Percentiles rank a stretch among this genome's conserved stretches.
phyloP scores from a whole-genome alignment of 2,888 invertebrate genomes.

The Sphaerophoria rueppellii region DNA sequence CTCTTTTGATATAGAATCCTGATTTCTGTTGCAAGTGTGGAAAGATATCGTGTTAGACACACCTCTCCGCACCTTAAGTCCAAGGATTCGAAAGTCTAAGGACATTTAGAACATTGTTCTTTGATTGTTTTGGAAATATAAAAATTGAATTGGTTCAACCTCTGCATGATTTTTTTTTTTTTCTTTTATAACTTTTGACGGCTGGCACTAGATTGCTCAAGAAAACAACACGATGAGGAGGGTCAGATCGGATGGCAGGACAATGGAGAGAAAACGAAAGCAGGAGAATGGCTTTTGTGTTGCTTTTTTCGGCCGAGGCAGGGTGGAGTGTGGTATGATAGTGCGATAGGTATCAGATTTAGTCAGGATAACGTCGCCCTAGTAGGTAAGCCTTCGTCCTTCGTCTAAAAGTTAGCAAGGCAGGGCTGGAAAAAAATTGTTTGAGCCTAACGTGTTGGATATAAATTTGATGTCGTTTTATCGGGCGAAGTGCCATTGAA shows the following conservation, averaged over 20 bases:
- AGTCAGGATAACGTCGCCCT: not conserved
- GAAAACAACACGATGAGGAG: not conserved
- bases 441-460: conserved; percentile 70
- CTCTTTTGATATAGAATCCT: not conserved
- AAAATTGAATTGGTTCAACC: conserved; percentile 63
- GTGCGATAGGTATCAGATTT: conserved; percentile 28
- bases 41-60: conserved; percentile 27
- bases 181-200: conserved; percentile 32
- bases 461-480: conserved; percentile 72
- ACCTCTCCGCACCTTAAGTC: conserved; percentile 44
- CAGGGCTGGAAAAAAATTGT: not conserved
- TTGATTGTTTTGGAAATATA: conserved; percentile 65
- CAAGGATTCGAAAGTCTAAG: conserved; percentile 42
- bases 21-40: not conserved
- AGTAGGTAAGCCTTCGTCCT: conserved; percentile 3
- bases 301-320: not conserved
- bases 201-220: not conserved
- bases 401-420: not conserved
- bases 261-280: conserved; percentile 12
- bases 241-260: conserved; percentile 9
- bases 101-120: conserved; percentile 63
- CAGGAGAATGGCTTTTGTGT: conserved; percentile 7
- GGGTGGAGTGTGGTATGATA: not conserved
- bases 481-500: conserved; percentile 68
- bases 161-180: conserved; percentile 38